A percentile compares a stretch with the other conserved stretches of the same genome.
Conservation (phyloP, 2,113 vertebrate species). For the human region GRCh38 chr13:30234001-30234500, state of each 20-base stretch:
- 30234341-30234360: background rate
- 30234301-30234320: background rate
- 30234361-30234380: background rate
- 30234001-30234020: too few species aligned
- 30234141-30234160: too few species aligned
- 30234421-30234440: background rate
- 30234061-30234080: too few species aligned
- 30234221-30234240: background rate
- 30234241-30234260: background rate
- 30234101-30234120: too few species aligned
- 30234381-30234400: background rate
- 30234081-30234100: too few species aligned
- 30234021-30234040: too few species aligned
- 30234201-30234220: too few species aligned
- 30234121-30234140: too few species aligned
- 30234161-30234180: too few species aligned
- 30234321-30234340: background rate
- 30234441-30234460: background rate
- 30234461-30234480: background rate
- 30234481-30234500: background rate
- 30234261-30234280: background rate
- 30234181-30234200: too few species aligned
- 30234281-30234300: background rate
- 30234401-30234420: background rate
- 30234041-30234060: too few species aligned